These are phyloP conservation scores for Scaptomyza polygonia DNA, from an alignment of 2,888 invertebrate genomes.

Conservation along the genomic window DNA sequence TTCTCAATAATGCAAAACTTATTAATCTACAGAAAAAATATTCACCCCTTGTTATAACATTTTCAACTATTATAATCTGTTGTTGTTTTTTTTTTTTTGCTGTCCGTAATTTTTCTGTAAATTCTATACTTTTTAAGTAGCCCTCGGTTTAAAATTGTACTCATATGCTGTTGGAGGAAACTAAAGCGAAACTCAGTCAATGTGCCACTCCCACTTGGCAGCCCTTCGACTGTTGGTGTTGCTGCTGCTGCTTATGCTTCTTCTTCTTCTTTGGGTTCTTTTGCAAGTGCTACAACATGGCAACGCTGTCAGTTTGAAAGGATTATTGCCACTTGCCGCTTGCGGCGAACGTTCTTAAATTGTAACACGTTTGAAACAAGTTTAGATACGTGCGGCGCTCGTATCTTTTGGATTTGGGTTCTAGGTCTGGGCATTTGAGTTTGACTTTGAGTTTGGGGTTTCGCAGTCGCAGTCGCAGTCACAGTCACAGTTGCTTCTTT, in stretches of 20 bases:
- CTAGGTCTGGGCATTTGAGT: constrained; percentile 1
- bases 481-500: constrained; percentile 51
- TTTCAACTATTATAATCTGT: no score
- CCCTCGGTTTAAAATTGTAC: constrained; percentile 34
- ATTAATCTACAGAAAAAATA: no score
- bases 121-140: not conserved
- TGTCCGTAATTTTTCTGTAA: no score
- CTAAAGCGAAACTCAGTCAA: constrained; percentile 61
- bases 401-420: constrained; percentile 45
- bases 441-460: constrained; percentile 1
- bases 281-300: constrained; percentile 44
- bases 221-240: constrained; percentile 23
- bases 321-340: constrained; percentile 79
- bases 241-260: constrained; percentile 14
- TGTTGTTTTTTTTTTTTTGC: no score
- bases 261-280: constrained; percentile 6
- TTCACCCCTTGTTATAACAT: no score
- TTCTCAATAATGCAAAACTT: no score
- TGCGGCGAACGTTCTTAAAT: constrained; percentile 77
- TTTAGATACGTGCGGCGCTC: constrained; percentile 70
- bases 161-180: constrained; percentile 46
- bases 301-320: constrained; percentile 76
- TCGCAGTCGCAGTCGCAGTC: not conserved
- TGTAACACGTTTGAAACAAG: constrained; percentile 80
- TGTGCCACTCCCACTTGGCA: constrained; percentile 70